Conservation (phyloP, 2,888 invertebrate genomes). For the Pyrocoelia pectoralis region DNA sequence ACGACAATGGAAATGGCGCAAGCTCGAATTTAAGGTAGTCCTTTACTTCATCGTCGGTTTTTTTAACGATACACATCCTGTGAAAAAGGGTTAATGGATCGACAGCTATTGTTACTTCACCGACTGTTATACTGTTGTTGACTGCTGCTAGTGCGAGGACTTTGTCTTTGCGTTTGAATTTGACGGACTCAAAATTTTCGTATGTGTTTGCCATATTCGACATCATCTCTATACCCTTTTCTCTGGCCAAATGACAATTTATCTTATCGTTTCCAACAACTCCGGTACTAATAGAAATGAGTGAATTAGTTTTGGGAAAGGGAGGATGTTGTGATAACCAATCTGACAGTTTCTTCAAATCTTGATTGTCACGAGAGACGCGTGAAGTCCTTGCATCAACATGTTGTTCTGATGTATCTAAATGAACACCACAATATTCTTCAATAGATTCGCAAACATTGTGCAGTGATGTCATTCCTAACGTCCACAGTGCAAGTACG, state of each 20-base stretch:
- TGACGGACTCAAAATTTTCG: slow-evolving; percentile 32
- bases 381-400: slow-evolving; percentile 41
- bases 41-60: slow-evolving; percentile 43
- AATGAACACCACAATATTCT: slow-evolving; percentile 38
- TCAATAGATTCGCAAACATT: slow-evolving; percentile 40
- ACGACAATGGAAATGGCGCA: slow-evolving; percentile 37
- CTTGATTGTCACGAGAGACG: slow-evolving; percentile 39
- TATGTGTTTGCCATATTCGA: slow-evolving; percentile 18
- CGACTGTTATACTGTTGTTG: slow-evolving; percentile 35
- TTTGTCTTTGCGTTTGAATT: slow-evolving; percentile 30
- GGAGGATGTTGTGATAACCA: slow-evolving; percentile 43
- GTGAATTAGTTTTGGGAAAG: slow-evolving; percentile 36
- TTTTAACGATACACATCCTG: slow-evolving; percentile 42
- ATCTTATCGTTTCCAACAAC: slow-evolving; percentile 32
- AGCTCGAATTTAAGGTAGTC: slow-evolving; percentile 41
- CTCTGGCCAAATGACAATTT: slow-evolving; percentile 24
- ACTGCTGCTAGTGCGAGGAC: slow-evolving; percentile 27
- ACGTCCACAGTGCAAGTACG: slow-evolving; percentile 39
- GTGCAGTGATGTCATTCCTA: slow-evolving; percentile 35
- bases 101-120: slow-evolving; percentile 28
- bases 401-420: slow-evolving; percentile 45
- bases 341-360: slow-evolving; percentile 37
- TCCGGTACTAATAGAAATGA: slow-evolving; percentile 39
- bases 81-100: slow-evolving; percentile 41
- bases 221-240: slow-evolving; percentile 35